Base-by-base conservation (phyloP, 2,113 vertebrate species). In the Ramphastos sulfuratus region DNA sequence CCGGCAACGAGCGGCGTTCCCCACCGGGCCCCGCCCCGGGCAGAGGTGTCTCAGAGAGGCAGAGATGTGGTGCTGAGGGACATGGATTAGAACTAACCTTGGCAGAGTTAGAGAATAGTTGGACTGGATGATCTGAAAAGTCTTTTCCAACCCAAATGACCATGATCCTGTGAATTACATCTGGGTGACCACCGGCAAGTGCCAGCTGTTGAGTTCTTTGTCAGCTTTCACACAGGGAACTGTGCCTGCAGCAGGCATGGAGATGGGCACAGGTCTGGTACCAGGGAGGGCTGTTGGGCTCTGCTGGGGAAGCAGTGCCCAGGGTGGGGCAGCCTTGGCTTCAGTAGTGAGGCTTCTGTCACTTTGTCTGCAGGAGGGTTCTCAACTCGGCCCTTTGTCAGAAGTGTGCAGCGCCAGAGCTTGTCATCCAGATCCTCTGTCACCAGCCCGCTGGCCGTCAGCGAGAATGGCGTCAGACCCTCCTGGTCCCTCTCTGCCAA, bases 361-460 rank as follows among this genome's bases (percentile, higher is more conserved):
- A 3, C 60, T 92, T 84, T 64, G 91, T 56, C 60, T 59, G 71
- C 52, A 99, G 99, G 99, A 91, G 99, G 99, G 46, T 99, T 99
- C 97, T 99, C 99, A 3, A 98, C 99, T 18, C 98, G 99, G 3
- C 99, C 99, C 0, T 99, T 99, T 39, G 99, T 99, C 78, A 97
- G 99, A 89, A 99, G 99, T 48, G 99, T 99, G 56, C 99, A 99
- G 39, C 99, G 98, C 24, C 99, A 99, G 97, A 99, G 99, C 95
- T 84, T 98, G 93, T 99, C 99, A 4, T 99, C 98, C 39, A 95
- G 99, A 75, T 99, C 99, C 3, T 99, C 99, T 35, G 97, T 99
- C 31, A 98, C 98, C 81, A 99, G 99, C 93, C 99, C 99, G 1
- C 96, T 99, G 96, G 98, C 98, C 24, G 96, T 98, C 93, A 98